A percentile compares a stretch with the other conserved stretches of the same genome.
These are phyloP conservation scores for Onthophagus taurus DNA, from an alignment of 1,140 invertebrate genomes.

Conservation along the genomic window DNA sequence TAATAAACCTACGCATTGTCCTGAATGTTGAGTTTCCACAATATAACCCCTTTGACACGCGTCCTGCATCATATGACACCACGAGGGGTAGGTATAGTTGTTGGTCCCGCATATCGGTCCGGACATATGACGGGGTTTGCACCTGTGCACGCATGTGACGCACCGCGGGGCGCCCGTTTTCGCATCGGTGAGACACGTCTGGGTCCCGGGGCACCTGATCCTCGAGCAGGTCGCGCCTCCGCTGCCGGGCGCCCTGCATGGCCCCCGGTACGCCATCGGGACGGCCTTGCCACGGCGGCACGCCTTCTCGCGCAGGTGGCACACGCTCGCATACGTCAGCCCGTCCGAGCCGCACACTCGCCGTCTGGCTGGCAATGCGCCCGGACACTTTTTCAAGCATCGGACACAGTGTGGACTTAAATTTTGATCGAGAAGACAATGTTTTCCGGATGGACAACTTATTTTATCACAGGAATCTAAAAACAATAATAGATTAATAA, in stretches of 20 bases:
- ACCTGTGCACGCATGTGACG: slow-evolving; percentile 58
- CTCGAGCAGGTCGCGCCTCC: slow-evolving; percentile 64
- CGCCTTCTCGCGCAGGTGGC: slow-evolving; percentile 73
- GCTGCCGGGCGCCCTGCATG: slow-evolving; percentile 58
- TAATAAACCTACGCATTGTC: slow-evolving; percentile 46
- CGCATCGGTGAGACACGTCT: slow-evolving; percentile 66
- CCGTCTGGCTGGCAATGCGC: slow-evolving; percentile 39
- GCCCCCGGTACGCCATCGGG: slow-evolving; percentile 75
- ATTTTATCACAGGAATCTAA: slow-evolving; percentile 67
- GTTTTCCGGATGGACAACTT: slow-evolving; percentile 67
- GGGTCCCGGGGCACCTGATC: slow-evolving; percentile 61
- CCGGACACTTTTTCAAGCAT: slow-evolving; percentile 61
- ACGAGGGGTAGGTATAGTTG: slow-evolving; percentile 73
- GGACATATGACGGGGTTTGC: slow-evolving; percentile 42
- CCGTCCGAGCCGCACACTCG: slow-evolving; percentile 81
- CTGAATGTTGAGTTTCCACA: slow-evolving; percentile 64
- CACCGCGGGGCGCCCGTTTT: slow-evolving; percentile 62
- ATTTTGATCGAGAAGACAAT: slow-evolving; percentile 79
- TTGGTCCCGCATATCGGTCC: slow-evolving; percentile 68
- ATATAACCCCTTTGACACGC: slow-evolving; percentile 71
- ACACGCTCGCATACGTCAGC: slow-evolving; percentile 74
- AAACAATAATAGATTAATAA: slow-evolving; percentile 1
- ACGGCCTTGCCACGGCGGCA: slow-evolving; percentile 73
- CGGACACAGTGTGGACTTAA: slow-evolving; percentile 72
- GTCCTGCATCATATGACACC: slow-evolving; percentile 79